Base-by-base conservation (phyloP, 2,797 vertebrate species). In the Pristis pectinata region DNA sequence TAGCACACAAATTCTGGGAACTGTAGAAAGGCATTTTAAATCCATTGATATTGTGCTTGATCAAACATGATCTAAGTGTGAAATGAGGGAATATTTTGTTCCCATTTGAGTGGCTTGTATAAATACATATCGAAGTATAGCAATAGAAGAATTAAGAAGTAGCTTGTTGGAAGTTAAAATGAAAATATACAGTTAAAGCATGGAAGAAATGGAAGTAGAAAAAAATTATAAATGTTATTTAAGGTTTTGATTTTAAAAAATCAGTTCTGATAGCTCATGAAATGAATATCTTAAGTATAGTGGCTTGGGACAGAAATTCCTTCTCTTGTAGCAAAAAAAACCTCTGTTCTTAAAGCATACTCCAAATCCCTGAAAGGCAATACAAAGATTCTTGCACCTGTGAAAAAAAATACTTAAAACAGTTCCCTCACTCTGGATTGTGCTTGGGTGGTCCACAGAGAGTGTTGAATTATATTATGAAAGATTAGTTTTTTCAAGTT, bases 401-500 rank as follows among this genome's bases (percentile, higher is more conserved):
- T 17, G 13, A 34, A 89, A 61, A 89, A 37, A 89, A 89, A 2
- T 85, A 85, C 53, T 85, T 85, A 80, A 41, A 80, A 80, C 44
- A 89, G 59, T 64, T 6, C 91, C 87, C 15, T 1, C 19, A 30
- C 53, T 87, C 30, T 30, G 59, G 30, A 30, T 93, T 79, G 87
- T 79, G 77, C 96, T 94, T 96, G 96, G 95, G 95, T 96, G 95
- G 95, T 96, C 96, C 93, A 56, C 6, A 24, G 94, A 91, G 94
- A 95, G 49, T 94, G 80, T 94, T 93, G 85, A 74, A 53, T 83
- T 83, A 76, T 92, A 49, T 85, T 27, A 85, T 44, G 49, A 93
- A 93, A 95, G 94, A 94, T 89, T 94, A 95, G 95, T 44, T 83
- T 82, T 34, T 94, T 92, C 70, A 30, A 93, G 76, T 83, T 83